Evolutionary conservation across 2,888 invertebrate species (phyloP).

Genomic region (Apamea sordens): DNA sequence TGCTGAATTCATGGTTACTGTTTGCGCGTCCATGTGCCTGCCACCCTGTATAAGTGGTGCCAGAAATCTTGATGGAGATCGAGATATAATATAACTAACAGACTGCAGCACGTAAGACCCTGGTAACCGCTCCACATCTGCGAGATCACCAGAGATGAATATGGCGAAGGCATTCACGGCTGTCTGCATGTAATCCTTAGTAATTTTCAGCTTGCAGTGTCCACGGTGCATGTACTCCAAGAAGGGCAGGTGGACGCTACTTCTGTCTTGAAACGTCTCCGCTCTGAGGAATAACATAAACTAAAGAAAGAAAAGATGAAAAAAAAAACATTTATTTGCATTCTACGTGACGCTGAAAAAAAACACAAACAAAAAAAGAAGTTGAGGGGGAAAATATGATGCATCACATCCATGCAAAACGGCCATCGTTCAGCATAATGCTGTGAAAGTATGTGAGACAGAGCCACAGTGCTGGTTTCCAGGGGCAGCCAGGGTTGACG

Average conservation of each 20-base stretch:
- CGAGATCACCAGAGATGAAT: constrained; percentile 76
- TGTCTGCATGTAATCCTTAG: constrained; percentile 84
- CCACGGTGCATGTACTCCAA: constrained; percentile 76
- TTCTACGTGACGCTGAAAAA: neutral
- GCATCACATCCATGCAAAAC: neutral
- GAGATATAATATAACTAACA: constrained; percentile 70
- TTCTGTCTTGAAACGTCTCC: constrained; percentile 77
- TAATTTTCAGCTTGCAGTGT: constrained; percentile 75
- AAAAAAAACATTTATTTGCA: neutral
- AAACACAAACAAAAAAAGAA: neutral
- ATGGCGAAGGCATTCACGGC: constrained; percentile 85
- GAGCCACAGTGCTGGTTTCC: neutral
- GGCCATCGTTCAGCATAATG: neutral
- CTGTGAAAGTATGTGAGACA: neutral
- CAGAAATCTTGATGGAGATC: neutral
- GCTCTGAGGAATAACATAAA: constrained; percentile 67
- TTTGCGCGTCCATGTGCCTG: neutral
- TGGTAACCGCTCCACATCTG: constrained; percentile 79
- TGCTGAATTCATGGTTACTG: no score
- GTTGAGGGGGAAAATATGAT: neutral
- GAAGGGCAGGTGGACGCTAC: constrained; percentile 78
- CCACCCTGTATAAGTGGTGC: neutral
- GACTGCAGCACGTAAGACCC: constrained; percentile 79
- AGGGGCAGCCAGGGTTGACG: neutral
- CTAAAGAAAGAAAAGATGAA: neutral